Evolutionary conservation across 1,140 invertebrate genomes (phyloP).

Genomic region (Lordiphosa collinella): DNA sequence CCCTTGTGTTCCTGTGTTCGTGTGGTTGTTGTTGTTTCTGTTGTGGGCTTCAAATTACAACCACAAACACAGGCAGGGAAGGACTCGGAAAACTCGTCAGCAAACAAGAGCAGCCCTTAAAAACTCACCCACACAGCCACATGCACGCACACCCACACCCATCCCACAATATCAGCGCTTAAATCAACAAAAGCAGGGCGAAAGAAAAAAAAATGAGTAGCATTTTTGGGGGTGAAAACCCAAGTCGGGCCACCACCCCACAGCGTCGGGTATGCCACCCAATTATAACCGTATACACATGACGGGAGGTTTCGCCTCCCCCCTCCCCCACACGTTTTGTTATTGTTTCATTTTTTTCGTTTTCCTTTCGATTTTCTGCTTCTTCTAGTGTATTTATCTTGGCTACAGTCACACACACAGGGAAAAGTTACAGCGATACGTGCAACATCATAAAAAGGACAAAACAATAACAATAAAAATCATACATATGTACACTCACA

Average conservation of each 20-base stretch:
- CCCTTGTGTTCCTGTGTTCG: not conserved
- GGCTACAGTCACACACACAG: conserved; percentile 24
- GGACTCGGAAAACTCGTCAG: conserved; percentile 15
- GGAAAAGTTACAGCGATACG: conserved; percentile 47
- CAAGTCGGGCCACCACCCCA: conserved; percentile 39
- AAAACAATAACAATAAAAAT: conserved; percentile 79
- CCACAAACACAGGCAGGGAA: conserved; percentile 52
- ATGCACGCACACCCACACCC: conserved; percentile 7
- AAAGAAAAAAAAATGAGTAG: conserved; percentile 5
- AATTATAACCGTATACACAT: conserved; percentile 70
- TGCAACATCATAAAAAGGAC: conserved; percentile 70
- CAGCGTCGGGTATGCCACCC: conserved; percentile 61
- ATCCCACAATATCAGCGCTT: conserved; percentile 26
- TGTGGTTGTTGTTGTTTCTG: conserved; percentile 17
- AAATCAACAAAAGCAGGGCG: conserved; percentile 58
- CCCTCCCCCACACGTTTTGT: conserved; percentile 23
- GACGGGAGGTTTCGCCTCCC: conserved; percentile 36
- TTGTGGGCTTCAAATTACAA: conserved; percentile 61
- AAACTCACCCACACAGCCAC: conserved; percentile 16
- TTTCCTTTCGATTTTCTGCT: conserved; percentile 54
- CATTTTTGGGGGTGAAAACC: conserved; percentile 63
- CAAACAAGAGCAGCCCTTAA: conserved; percentile 48
- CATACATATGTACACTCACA: conserved; percentile 41
- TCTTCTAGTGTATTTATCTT: conserved; percentile 41
- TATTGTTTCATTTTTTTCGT: conserved; percentile 71